These are phyloP conservation scores for Tangara arthus DNA, from an alignment of 2,797 vertebrate genomes.

Conservation along the genomic window DNA sequence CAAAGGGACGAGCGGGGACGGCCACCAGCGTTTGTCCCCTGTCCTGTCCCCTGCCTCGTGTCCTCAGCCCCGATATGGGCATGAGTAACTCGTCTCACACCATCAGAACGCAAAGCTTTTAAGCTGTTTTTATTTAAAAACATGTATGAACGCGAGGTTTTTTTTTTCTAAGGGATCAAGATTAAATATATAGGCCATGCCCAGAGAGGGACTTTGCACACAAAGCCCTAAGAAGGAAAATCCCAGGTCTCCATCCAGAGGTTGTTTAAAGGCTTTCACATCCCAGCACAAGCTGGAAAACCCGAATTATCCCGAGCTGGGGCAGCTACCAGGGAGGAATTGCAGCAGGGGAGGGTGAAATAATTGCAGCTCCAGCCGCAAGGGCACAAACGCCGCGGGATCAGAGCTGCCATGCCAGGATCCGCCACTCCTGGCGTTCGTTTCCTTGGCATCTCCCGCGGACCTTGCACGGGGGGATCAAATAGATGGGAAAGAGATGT, in stretches of 20 bases:
- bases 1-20: not conserved
- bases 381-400: not conserved
- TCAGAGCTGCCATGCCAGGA: not conserved
- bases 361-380: not conserved
- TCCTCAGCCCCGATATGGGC: not conserved
- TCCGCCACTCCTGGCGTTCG: rapidly evolving
- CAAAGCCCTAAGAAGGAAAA: not conserved
- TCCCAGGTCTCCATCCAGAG: not conserved
- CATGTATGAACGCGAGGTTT: not conserved
- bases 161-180: not conserved
- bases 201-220: not conserved
- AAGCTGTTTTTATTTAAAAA: not conserved
- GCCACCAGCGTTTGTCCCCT: not conserved
- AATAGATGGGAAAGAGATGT: rapidly evolving
- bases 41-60: not conserved
- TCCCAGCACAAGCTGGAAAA: not conserved
- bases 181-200: not conserved
- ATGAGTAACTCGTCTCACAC: not conserved
- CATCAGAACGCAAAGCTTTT: not conserved
- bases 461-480: rapidly evolving
- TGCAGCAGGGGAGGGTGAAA: not conserved
- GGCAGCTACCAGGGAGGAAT: rapidly evolving
- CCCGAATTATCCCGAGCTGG: not conserved
- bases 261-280: not conserved
- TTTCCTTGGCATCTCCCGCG: not conserved